phyloP scores from a whole-genome alignment of 2,797 vertebrate genomes.

The Muscicapa striata region DNA sequence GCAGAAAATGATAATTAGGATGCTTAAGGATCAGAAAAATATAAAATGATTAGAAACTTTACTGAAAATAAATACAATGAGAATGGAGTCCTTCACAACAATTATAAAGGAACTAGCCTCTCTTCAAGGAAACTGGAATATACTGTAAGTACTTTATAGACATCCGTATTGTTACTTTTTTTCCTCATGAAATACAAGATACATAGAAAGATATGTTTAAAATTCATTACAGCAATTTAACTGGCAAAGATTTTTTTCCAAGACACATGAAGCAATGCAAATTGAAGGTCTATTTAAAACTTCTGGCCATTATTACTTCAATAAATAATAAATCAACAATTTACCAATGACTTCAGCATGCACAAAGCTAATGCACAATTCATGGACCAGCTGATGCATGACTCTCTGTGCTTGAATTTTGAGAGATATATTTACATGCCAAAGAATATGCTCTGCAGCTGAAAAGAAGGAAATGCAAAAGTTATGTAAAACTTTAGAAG shows the following conservation, averaged over 20 bases:
- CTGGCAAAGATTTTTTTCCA: not conserved
- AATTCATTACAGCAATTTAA: not conserved
- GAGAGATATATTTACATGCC: not conserved
- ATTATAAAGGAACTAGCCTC: not conserved
- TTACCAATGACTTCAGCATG: not conserved
- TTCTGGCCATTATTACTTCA: not conserved
- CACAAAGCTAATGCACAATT: not conserved
- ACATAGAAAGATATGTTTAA: not conserved
- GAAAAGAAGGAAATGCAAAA: not conserved
- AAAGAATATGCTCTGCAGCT: not conserved
- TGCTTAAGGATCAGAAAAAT: not conserved
- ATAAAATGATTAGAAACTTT: not conserved
- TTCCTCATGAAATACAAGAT: not conserved
- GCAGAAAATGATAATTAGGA: not conserved
- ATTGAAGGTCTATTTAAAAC: conserved; percentile 2
- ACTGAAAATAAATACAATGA: not conserved
- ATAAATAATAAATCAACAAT: conserved; percentile 4
- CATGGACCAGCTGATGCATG: not conserved
- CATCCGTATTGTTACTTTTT: rapidly evolving
- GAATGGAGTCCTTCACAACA: not conserved
- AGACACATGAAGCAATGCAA: not conserved
- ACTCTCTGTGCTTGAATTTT: not conserved
- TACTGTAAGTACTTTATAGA: not conserved
- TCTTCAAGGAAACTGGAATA: not conserved
- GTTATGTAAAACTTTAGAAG: not conserved